A percentile compares a stretch with the other conserved stretches of the same genome.
Evolutionary conservation across 2,888 invertebrate species (phyloP).

Genomic region (Aspidiotus rigidus): DNA sequence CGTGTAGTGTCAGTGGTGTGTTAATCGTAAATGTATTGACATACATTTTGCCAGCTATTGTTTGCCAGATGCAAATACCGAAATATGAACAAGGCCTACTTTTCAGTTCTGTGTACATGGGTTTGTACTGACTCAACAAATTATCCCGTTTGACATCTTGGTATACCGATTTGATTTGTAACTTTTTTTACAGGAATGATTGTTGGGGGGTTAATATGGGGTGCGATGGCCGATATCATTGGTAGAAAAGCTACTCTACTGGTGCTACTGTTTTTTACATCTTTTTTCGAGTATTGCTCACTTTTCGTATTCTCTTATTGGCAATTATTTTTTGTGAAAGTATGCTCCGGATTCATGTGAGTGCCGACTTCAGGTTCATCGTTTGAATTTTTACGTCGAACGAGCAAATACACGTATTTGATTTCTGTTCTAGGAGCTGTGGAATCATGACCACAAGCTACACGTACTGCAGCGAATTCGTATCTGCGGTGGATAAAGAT

Average conservation of each 20-base stretch:
- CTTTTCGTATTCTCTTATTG: slow-evolving; percentile 57
- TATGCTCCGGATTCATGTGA: slow-evolving; percentile 65
- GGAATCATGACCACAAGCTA: slow-evolving; percentile 66
- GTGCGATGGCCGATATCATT: slow-evolving; percentile 63
- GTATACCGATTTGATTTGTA: not conserved
- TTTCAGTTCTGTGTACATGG: slow-evolving; percentile 62
- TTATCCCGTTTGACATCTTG: not conserved
- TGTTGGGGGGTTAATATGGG: slow-evolving; percentile 65
- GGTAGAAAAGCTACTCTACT: slow-evolving; percentile 60
- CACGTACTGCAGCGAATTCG: slow-evolving; percentile 64
- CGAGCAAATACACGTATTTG: no score
- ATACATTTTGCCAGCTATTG: slow-evolving; percentile 58
- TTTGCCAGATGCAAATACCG: slow-evolving; percentile 61
- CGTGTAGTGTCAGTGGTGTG: slow-evolving; percentile 3
- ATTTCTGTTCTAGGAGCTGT: slow-evolving; percentile 46
- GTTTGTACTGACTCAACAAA: slow-evolving; percentile 43
- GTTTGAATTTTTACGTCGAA: no score
- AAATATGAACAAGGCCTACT: slow-evolving; percentile 61
- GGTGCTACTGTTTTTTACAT: slow-evolving; percentile 56
- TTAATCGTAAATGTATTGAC: slow-evolving; percentile 7
- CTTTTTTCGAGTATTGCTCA: slow-evolving; percentile 54
- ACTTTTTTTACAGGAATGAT: slow-evolving; percentile 56
- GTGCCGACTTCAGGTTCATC: slow-evolving; percentile 41
- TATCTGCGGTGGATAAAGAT: slow-evolving; percentile 55
- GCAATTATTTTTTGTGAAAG: slow-evolving; percentile 60